Evolutionary conservation across 2,797 vertebrate species (phyloP), one percentile per base, ranked within the genome.

Genomic region (Pseudochirops corinnae): DNA sequence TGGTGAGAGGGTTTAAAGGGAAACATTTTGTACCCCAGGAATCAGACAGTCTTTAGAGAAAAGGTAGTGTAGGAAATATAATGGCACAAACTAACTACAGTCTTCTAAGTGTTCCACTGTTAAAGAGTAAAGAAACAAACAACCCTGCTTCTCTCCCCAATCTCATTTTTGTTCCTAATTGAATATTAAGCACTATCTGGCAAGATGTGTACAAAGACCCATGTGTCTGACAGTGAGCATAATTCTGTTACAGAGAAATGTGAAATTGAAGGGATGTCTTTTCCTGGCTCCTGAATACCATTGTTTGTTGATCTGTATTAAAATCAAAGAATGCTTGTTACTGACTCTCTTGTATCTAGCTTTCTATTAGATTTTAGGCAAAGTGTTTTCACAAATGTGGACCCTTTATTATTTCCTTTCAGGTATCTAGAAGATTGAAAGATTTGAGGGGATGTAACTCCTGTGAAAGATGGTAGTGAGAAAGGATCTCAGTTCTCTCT

Each of bases 21-120:
- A 97, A 93, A 93, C 96, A 96, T 97, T 98, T 96, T 97, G 90
- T 92, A 93, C 97, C 96, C 96, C 62, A 93, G 96, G 97, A 94
- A 94, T 90, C 92, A 87, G 74, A 24, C 74, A 94, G 94, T 96
- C 97, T 97, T 97, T 98, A 96, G 56, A 94, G 94, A 91, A 82
- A 97, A 53, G 87, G 67, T 56, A 96, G 92, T 24, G 93, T 92
- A 96, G 91, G 87, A 91, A 94, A 96, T 92, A 87, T 96, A 96
- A 97, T 92, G 96, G 57, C 92, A 33, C 31, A 96, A 95, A 95
- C 87, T 92, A 98, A 96, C 91, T 95, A 96, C 87, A 92, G 82
- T 39, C 39, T 82, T 87, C 56, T 91, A 82, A 90, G 57, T 87
- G 53, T 96, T 92, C 87, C 57, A 26, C 74, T 93, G 92, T 95